Evolutionary conservation across 2,888 invertebrate genomes (phyloP).

Genomic region (Laothoe populi): DNA sequence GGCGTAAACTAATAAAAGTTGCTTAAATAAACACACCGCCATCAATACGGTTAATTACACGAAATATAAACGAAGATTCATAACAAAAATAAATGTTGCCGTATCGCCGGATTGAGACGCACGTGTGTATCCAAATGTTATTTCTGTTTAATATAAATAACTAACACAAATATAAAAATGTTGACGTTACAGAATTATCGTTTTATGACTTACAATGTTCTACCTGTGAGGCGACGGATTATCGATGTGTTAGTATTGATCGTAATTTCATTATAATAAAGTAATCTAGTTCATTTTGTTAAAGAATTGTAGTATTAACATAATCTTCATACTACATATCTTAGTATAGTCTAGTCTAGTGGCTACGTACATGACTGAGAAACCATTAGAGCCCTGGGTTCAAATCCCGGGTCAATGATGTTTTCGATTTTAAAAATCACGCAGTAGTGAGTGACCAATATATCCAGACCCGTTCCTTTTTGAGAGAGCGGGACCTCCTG

Average conservation of each 20-base stretch:
- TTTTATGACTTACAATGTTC: slow-evolving; percentile 36
- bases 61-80: slow-evolving; percentile 40
- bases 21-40: slow-evolving; percentile 16
- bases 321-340: background rate
- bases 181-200: slow-evolving; percentile 5
- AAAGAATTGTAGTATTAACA: background rate
- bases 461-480: too few relatives aligned
- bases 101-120: slow-evolving; percentile 62
- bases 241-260: background rate
- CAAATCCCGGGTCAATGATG: too few relatives aligned
- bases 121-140: slow-evolving; percentile 76
- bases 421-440: too few relatives aligned
- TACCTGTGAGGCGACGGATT: slow-evolving; percentile 28
- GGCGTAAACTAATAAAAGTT: slow-evolving; percentile 22
- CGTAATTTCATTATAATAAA: background rate
- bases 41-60: slow-evolving; percentile 30
- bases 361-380: too few relatives aligned
- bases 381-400: too few relatives aligned
- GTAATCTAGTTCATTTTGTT: background rate
- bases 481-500: too few relatives aligned
- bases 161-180: slow-evolving; percentile 62
- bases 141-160: slow-evolving; percentile 73
- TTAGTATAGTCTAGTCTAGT: background rate
- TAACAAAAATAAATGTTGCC: slow-evolving; percentile 24
- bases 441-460: too few relatives aligned